Conservation (phyloP, 2,797 vertebrate species). For the Microchirus variegatus region DNA sequence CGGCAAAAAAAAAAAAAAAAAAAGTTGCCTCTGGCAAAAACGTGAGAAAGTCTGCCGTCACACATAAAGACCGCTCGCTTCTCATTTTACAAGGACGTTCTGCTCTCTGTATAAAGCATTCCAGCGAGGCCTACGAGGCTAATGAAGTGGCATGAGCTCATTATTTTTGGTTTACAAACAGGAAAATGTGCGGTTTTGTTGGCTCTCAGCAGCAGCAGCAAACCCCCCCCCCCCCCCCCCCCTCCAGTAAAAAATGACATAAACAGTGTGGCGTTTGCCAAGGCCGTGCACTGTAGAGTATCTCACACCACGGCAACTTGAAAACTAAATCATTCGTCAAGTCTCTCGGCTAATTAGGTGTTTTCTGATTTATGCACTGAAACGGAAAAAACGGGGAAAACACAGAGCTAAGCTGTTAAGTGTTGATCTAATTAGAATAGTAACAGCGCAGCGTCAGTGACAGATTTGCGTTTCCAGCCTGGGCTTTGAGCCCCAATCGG, state of each 20-base stretch:
- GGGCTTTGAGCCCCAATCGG: slow-evolving; percentile 10
- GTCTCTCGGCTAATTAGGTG: slow-evolving; percentile 20
- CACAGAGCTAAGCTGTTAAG: slow-evolving; percentile 2
- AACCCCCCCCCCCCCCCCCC: too few species aligned
- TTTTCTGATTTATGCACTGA: slow-evolving; percentile 21
- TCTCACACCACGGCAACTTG: slow-evolving; percentile 12
- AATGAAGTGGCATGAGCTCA: slow-evolving; percentile 48
- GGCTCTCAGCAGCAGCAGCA: slow-evolving; percentile 35
- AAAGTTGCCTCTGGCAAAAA: slow-evolving; percentile 10
- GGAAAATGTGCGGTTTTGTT: slow-evolving; percentile 51
- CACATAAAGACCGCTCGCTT: slow-evolving; percentile 9
- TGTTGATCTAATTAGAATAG: slow-evolving; percentile 19
- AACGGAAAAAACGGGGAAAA: slow-evolving; percentile 2
- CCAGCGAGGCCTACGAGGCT: slow-evolving; percentile 39
- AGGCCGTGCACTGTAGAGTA: slow-evolving; percentile 15
- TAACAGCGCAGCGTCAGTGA: background rate
- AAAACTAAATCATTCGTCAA: slow-evolving; percentile 8
- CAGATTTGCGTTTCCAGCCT: background rate
- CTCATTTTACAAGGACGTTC: slow-evolving; percentile 34
- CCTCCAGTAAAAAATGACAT: slow-evolving; percentile 22
- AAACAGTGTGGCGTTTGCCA: slow-evolving; percentile 28
- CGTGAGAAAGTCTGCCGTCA: background rate
- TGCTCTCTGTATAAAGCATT: slow-evolving; percentile 34
- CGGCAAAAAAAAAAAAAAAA: background rate
- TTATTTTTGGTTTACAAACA: slow-evolving; percentile 61